phyloP scores from a whole-genome alignment of 2,888 invertebrate species.

The Cylloceria caligata region DNA sequence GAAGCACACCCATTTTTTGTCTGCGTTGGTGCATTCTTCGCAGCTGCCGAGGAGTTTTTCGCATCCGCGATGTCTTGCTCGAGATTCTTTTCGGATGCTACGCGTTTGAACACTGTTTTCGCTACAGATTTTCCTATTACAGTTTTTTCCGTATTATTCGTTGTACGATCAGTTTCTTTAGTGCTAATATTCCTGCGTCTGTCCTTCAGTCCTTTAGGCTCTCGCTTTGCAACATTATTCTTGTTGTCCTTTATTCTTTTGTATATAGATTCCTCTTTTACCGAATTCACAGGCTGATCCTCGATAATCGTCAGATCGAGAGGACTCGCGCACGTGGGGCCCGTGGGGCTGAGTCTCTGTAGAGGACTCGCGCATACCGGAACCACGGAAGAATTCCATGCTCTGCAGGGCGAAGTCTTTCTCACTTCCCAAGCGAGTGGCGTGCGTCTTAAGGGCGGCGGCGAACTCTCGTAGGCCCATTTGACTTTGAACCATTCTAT shows the following conservation, averaged over 20 bases:
- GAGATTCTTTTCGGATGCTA: conserved; percentile 68
- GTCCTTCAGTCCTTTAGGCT: conserved; percentile 73
- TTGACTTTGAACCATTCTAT: conserved; percentile 97
- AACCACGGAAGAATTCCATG: conserved; percentile 77
- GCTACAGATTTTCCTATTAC: conserved; percentile 70
- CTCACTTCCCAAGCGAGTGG: conserved; percentile 98
- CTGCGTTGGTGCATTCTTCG: conserved; percentile 67
- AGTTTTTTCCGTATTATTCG: conserved; percentile 74
- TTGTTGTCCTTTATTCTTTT: conserved; percentile 82
- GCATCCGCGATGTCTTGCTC: conserved; percentile 45
- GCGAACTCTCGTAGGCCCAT: conserved; percentile 96
- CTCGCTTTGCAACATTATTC: conserved; percentile 75
- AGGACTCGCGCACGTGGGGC: conserved; percentile 78
- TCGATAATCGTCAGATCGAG: conserved; percentile 84
- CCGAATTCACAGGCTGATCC: conserved; percentile 75
- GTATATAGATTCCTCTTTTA: conserved; percentile 78
- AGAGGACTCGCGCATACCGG: conserved; percentile 84
- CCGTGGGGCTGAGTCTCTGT: conserved; percentile 80
- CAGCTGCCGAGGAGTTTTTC: conserved; percentile 67
- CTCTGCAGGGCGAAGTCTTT: conserved; percentile 89
- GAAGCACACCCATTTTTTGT: conserved; percentile 58
- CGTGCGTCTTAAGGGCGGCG: conserved; percentile 92
- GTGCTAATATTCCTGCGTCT: conserved; percentile 72
- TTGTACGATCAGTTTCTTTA: conserved; percentile 69
- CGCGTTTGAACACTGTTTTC: conserved; percentile 75